Evolutionary conservation across 2,888 invertebrate genomes (phyloP).

Genomic region (Pterobdella sp.): DNA sequence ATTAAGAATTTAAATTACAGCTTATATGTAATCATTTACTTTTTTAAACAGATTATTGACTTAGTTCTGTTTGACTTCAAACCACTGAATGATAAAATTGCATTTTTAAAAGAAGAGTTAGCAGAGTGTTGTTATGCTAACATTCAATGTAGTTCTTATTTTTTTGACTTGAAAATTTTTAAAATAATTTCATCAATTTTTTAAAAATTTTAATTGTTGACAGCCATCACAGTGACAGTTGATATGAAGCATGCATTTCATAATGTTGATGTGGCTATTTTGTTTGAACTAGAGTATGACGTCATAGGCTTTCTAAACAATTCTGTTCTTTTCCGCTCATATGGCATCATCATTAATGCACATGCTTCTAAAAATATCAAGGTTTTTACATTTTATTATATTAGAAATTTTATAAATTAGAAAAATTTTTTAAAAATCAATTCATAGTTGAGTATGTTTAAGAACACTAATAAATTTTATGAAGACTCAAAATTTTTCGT

Average conservation of each 20-base stretch:
- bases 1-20: background rate
- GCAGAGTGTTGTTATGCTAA: constrained; percentile 15
- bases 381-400: background rate
- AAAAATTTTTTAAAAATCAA: too few relatives aligned
- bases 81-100: constrained; percentile 2
- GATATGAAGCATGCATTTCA: constrained; percentile 21
- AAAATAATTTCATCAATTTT: background rate
- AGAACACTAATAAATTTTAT: too few relatives aligned
- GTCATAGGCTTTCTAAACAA: constrained; percentile 26
- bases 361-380: constrained; percentile 17
- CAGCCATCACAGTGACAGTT: constrained; percentile 11
- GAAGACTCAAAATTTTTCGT: too few relatives aligned
- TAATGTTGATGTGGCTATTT: constrained; percentile 20
- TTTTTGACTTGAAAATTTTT: background rate
- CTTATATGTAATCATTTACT: background rate
- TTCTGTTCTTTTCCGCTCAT: constrained; percentile 20
- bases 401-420: too few relatives aligned
- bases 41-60: background rate
- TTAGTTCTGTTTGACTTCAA: constrained; percentile 27
- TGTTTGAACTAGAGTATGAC: constrained; percentile 22
- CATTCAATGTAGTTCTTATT: constrained; percentile 6
- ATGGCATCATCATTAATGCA: constrained; percentile 14
- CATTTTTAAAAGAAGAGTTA: background rate
- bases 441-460: too few relatives aligned
- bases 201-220: background rate